phyloP scores from a whole-genome alignment of 2,797 vertebrate genomes.

The Hydrophis major region DNA sequence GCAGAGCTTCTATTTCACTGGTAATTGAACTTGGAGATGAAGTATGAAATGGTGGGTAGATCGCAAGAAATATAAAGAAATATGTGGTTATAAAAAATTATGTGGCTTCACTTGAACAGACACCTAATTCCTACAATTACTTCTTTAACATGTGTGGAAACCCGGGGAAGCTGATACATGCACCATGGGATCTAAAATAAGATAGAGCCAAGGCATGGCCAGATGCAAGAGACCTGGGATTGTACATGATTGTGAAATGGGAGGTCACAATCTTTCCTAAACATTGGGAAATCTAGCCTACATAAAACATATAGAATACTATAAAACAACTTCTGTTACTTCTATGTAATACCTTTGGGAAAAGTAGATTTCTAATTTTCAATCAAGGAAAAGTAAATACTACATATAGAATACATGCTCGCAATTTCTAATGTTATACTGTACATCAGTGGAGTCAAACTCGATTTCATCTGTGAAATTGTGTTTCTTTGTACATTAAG shows the following conservation, averaged over 20 bases:
- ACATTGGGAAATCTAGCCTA: neutral
- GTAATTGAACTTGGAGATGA: neutral
- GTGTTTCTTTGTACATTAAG: neutral
- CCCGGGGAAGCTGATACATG: neutral
- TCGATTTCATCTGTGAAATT: neutral
- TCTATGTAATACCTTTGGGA: constrained; percentile 21
- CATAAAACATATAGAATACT: neutral
- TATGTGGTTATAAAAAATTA: neutral
- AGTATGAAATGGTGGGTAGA: neutral
- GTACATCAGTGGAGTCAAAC: neutral
- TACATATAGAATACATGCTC: neutral
- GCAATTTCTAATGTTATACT: neutral
- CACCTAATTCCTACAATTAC: neutral
- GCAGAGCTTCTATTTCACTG: neutral
- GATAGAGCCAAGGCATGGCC: neutral
- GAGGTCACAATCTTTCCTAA: neutral
- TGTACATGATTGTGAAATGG: neutral
- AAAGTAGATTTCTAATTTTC: constrained; percentile 17
- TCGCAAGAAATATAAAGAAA: neutral
- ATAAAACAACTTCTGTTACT: constrained; percentile 21
- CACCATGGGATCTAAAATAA: neutral
- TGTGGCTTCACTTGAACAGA: neutral
- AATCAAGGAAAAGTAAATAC: constrained; percentile 15
- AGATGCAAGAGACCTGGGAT: neutral
- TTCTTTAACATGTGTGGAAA: neutral